Percentiles rank a stretch among this genome's conserved stretches.
Evolutionary conservation across 2,113 vertebrate species (phyloP).

Genomic region (Anser cygnoides): DNA sequence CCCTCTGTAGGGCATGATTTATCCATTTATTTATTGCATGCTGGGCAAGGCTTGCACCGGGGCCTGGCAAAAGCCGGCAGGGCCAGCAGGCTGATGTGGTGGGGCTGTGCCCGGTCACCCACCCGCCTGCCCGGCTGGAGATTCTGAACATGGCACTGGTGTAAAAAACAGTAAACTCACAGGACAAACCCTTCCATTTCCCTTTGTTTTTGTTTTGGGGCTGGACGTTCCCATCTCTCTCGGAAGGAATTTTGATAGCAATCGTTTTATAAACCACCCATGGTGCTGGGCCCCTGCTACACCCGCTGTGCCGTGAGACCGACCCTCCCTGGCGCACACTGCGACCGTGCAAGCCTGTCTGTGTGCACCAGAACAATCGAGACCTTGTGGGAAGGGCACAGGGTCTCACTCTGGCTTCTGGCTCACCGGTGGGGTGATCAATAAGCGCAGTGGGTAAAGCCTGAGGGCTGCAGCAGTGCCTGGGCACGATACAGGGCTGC

Average conservation of each 20-base stretch:
- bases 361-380: too few relatives aligned
- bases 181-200: not conserved
- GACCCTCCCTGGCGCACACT: not conserved
- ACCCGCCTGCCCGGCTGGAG: fast-evolving
- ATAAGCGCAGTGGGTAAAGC: not conserved
- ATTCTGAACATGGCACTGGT: not conserved
- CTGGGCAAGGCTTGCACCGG: not conserved
- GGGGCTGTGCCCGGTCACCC: not conserved
- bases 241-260: not conserved
- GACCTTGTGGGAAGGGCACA: not conserved
- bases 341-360: too few relatives aligned
- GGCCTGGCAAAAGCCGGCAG: not conserved
- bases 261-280: not conserved
- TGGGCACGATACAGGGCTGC: fast-evolving
- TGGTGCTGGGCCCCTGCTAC: not conserved
- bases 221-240: not conserved
- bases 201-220: not conserved
- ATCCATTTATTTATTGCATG: not conserved
- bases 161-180: not conserved
- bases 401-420: not conserved
- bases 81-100: fast-evolving
- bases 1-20: not conserved
- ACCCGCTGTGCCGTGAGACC: not conserved
- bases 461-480: not conserved
- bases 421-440: not conserved